phyloP scores from a whole-genome alignment of 2,888 invertebrate genomes.

The Latrodectus elegans region DNA sequence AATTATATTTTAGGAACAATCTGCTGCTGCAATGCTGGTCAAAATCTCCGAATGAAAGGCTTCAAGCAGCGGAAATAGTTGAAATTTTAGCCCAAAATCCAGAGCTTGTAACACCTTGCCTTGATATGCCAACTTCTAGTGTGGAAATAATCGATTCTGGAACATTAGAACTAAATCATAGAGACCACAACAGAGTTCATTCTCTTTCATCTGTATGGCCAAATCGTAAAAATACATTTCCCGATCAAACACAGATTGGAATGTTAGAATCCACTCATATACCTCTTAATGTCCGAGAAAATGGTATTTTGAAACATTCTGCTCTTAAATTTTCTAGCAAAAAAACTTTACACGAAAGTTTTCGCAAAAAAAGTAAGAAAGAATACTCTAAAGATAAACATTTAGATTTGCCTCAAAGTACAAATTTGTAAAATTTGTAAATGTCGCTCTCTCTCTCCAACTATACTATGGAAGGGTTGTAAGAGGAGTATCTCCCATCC shows the following conservation, averaged over 20 bases:
- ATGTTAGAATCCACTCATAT: slow-evolving; percentile 11
- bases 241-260: slow-evolving; percentile 33
- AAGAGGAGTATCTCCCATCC: no score
- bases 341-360: slow-evolving; percentile 59
- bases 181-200: slow-evolving; percentile 55
- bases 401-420: slow-evolving; percentile 31
- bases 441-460: no score
- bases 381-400: slow-evolving; percentile 13
- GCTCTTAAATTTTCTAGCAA: slow-evolving; percentile 38
- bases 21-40: slow-evolving; percentile 88
- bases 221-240: slow-evolving; percentile 29
- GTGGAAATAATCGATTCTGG: slow-evolving; percentile 58
- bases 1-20: slow-evolving; percentile 76
- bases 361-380: slow-evolving; percentile 40
- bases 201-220: slow-evolving; percentile 64
- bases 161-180: slow-evolving; percentile 35
- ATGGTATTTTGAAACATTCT: slow-evolving; percentile 13
- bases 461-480: no score
- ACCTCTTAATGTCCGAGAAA: slow-evolving; percentile 13
- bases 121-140: slow-evolving; percentile 77
- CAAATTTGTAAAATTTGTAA: slow-evolving; percentile 51
- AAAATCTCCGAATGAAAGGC: slow-evolving; percentile 82
- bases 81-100: slow-evolving; percentile 87
- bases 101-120: slow-evolving; percentile 84
- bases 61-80: slow-evolving; percentile 85